Conservation (phyloP, 2,888 invertebrate genomes). For the Drosophila peninsularis region DNA sequence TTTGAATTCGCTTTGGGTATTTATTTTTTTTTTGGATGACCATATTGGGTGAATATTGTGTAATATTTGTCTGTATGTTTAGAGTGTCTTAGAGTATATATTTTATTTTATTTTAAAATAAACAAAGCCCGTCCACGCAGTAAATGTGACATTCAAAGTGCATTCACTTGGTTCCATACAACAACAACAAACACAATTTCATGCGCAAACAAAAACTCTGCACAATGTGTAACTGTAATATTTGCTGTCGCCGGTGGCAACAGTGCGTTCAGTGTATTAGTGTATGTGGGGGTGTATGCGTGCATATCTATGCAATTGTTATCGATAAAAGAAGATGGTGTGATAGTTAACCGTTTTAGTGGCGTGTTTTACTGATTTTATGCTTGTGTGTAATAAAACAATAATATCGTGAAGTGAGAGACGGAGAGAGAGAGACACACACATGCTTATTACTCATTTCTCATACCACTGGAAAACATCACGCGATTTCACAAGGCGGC, state of each 20-base stretch:
- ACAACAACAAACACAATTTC: constrained; percentile 40
- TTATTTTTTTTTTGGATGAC: not conserved
- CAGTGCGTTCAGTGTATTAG: not conserved
- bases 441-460: constrained; percentile 47
- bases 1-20: not conserved
- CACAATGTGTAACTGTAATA: constrained; percentile 12
- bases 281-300: not conserved
- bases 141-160: constrained; percentile 14
- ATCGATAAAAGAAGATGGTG: constrained; percentile 50
- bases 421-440: not conserved
- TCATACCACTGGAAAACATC: constrained; percentile 61
- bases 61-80: constrained; percentile 8
- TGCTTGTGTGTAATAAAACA: constrained; percentile 46
- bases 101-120: not conserved
- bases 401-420: constrained; percentile 18
- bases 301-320: constrained; percentile 19
- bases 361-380: constrained; percentile 55
- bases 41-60: not conserved
- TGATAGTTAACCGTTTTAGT: constrained; percentile 45
- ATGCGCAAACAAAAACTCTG: constrained; percentile 25
- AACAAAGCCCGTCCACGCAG: not conserved
- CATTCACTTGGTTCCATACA: constrained; percentile 24
- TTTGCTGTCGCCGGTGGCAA: not conserved
- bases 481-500: constrained; percentile 55
- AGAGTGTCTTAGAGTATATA: not conserved